Base-by-base conservation (phyloP, 2,113 vertebrate species). In the Pithys albifrons region DNA sequence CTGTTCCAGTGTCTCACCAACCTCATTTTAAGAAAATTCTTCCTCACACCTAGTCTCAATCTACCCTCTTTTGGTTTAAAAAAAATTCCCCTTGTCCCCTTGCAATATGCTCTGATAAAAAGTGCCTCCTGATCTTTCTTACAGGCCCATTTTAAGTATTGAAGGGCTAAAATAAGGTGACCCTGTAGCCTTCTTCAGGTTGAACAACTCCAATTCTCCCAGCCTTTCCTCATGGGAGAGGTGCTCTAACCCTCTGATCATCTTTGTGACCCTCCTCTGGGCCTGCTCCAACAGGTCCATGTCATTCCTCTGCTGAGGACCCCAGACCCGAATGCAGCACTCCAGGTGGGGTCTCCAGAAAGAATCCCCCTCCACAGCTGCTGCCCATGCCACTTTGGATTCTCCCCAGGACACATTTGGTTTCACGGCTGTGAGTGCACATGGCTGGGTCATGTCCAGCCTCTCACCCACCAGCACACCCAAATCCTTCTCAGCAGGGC, bases 211-310 rank as follows among this genome's bases (percentile, higher is more conserved):
- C 28, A 59, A 7, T 9, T 46, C 52, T 41, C 19, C 24, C 37
- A 59, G 16, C 24, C 33, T 52, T 58, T n/a, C 9, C 28, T 78
- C 4, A 4, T 6, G 6, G 27, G 9, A 78, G 7, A 58, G 9
- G 3, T 46, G 33, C 66, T 76, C 6, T 39, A 73, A 6, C 17
- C 17, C 71, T 54, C 45, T 45, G 37, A 25, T 14, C 7, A 39
- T 14, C 73, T 33, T 10, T 5, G 15, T 57, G 22, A 14, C 20
- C 2, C 12, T 37, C 2, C 35, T 33, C 31, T 51, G 35, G 7
- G 5, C 22, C 28, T 0, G 0, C 12, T 64, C 27, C 43, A 57
- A 6, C 43, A 57, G 35, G 7, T 77, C 43, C n/a, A 14, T 51
- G 49, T 45, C 35, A 27, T 3, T 45, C 15, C 73, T 2, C 2